Evolutionary conservation across 1,140 invertebrate genomes (phyloP), one percentile per base, ranked within the genome.

Genomic region (Drosophila tropicalis): DNA sequence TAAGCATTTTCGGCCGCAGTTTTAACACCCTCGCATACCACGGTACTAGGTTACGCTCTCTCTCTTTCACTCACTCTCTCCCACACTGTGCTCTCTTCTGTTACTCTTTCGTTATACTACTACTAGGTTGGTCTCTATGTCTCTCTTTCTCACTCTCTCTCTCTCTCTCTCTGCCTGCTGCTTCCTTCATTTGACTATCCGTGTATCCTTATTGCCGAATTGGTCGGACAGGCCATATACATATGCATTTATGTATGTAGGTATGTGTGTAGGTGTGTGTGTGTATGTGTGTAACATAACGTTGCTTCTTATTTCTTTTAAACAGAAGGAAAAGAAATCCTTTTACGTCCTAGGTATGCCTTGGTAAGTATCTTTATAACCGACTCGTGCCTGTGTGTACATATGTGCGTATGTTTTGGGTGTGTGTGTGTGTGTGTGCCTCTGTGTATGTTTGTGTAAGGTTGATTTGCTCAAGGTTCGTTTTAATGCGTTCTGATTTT

Each of bases 401-500:
- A 29, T 29, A 29, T 29, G 29, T 29, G 29, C 29, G 29, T 29
- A 6, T 29, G 29, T 29, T 29, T 29, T 29, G 29, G 29, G 29
- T 67, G 44, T 36, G 29, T 62, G 63, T 55, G 54, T 67, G 64
- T 62, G 29, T 62, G 63, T 55, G 54, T 67, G 64, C 58, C 44
- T 75, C 34, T 76, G 51, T 79, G 65, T 58, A 58, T 79, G 67
- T 81, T 69, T 79, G 68, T 67, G 79, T 86, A 86, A 79, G 78
- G 82, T 70, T 85, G 68, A 86, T 81, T 85, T 85, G 68, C 78
- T 76, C 82, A 85, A 85, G 82, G 78, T 81, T 81, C 78, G 71
- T 79, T 85, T 81, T 76, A 82, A 85, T 86, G 70, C 82, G 79
- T 76, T 67, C 55, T 86, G 82, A 85, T 81, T 86, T 86, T 69